Conservation (phyloP, 37 sponge, comb jelly and placozoan species). For the Mnemiopsis leidyi region DNA sequence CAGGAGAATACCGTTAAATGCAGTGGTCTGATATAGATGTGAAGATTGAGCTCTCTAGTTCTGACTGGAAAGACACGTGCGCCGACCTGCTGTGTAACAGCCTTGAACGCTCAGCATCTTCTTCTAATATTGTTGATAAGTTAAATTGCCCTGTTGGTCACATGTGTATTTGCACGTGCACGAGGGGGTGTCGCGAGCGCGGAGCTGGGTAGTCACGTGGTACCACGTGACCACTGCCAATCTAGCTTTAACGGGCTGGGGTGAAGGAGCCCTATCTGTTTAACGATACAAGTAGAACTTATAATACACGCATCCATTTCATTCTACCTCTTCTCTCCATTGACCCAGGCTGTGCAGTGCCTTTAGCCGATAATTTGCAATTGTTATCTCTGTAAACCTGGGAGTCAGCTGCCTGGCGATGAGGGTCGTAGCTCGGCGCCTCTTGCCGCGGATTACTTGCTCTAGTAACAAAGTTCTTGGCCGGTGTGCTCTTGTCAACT, state of each 20-base stretch:
- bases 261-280: neutral
- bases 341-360: neutral
- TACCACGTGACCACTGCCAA: neutral
- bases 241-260: neutral
- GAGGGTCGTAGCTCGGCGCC: no score
- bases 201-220: neutral
- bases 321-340: neutral
- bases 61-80: neutral
- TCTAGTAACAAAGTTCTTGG: no score
- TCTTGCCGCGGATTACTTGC: no score
- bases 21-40: no score
- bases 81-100: neutral
- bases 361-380: neutral
- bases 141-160: neutral
- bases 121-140: neutral
- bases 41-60: no score
- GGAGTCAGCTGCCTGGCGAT: no score
- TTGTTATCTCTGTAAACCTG: no score
- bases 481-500: no score
- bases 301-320: neutral
- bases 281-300: neutral
- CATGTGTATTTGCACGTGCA: neutral
- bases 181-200: neutral
- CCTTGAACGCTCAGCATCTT: neutral
- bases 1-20: no score